Evolutionary conservation across 2,797 vertebrate species (phyloP), one percentile per base, ranked within the genome.

Genomic region (Anguilla obscura): DNA sequence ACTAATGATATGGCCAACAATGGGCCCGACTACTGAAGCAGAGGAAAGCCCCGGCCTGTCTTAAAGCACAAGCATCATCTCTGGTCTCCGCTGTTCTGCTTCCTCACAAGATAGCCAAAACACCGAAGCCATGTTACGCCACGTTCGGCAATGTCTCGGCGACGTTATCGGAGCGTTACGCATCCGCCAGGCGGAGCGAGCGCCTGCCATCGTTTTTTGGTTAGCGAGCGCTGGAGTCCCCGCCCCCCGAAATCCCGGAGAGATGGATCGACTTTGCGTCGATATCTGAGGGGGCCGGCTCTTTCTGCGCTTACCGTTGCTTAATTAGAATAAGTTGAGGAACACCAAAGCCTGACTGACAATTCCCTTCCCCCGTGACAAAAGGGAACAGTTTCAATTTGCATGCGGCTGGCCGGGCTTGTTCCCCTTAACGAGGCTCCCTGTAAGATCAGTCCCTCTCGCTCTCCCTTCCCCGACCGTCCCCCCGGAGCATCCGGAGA

Each of bases 321-420:
- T 69, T 87, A 94, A 94, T 84, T 86, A 86, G 54, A 86, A 88
- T 80, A 87, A 84, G 84, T 95, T 92, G 94, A 94, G 94, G 93
- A 91, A 93, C 87, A 89, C 92, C 92, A 94, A 94, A 95, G 94
- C 93, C 92, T 95, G 93, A 95, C 92, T 95, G 94, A 95, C 94
- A 94, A 93, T 84, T 88, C 63, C 80, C 36, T 27, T 66, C 60
- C 74, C 45, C 60, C 18, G 16, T 9, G 7, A 33, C 45, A 84
- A 87, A 76, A 27, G 33, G 12, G 16, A 9, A 8, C n/a, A 54
- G n/a, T 85, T 82, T 85, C 86, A 71, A 87, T 90, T 89, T 89
- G 85, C 74, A 88, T 86, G 54, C 33, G 7, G 85, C 86, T 52
- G 40, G 89, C 87, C 18, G 85, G 88, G 82, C 76, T 85, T 33